Conservation (phyloP, 2,888 invertebrate genomes). For the Aphodius granarius region DNA sequence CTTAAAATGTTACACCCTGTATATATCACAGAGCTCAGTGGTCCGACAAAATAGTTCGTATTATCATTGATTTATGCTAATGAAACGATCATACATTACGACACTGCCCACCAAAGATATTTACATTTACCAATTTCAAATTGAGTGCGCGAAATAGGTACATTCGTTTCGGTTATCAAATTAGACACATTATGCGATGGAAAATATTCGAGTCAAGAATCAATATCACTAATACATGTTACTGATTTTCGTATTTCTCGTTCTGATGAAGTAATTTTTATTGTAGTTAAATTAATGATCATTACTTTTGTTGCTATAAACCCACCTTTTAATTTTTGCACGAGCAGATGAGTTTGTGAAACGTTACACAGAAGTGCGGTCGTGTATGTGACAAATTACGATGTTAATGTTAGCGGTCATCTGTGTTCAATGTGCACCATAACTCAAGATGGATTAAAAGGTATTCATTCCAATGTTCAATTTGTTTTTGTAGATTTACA, state of each 20-base stretch:
- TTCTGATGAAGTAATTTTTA: background rate
- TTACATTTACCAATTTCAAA: background rate
- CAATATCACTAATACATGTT: background rate
- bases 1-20: too few species aligned
- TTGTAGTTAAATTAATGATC: background rate
- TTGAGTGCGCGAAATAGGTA: background rate
- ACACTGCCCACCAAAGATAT: background rate
- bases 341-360: background rate
- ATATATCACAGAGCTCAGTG: background rate
- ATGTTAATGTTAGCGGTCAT: background rate
- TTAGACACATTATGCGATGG: background rate
- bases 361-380: background rate
- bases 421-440: background rate
- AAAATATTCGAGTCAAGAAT: background rate
- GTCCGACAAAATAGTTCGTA: background rate
- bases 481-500: too few species aligned
- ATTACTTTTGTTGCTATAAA: background rate
- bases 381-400: background rate
- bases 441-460: background rate
- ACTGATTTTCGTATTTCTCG: background rate
- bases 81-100: background rate
- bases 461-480: too few species aligned
- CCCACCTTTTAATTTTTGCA: background rate
- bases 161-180: background rate
- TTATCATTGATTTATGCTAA: background rate